A percentile compares a stretch with the other conserved stretches of the same genome.
Evolutionary conservation across 2,797 vertebrate genomes (phyloP).

Genomic region (Oreochromis grahami): DNA sequence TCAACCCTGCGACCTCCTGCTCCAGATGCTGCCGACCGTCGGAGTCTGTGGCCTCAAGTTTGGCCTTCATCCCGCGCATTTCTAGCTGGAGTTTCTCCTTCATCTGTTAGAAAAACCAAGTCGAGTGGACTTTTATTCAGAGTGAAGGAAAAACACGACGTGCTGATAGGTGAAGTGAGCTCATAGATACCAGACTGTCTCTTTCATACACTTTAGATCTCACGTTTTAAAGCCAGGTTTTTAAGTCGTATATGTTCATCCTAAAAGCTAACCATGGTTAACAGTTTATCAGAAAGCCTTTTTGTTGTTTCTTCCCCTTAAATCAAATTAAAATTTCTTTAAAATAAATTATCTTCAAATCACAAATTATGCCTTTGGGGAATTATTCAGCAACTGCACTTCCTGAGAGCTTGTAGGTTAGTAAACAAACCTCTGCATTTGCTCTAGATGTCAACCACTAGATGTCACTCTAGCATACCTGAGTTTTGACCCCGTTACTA

Average conservation of each 20-base stretch:
- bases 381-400: neutral
- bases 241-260: neutral
- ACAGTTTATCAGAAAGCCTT: neutral
- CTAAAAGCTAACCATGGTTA: neutral
- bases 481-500: neutral
- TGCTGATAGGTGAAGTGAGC: neutral
- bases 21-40: constrained; percentile 17
- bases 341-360: neutral
- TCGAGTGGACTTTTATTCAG: neutral
- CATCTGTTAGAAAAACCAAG: constrained; percentile 17
- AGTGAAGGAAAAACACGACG: neutral
- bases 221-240: neutral
- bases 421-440: neutral
- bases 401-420: neutral
- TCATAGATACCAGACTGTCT: neutral
- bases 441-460: neutral
- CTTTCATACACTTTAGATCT: neutral
- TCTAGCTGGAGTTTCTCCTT: constrained; percentile 29
- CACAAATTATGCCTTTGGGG: neutral
- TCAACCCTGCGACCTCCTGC: constrained; percentile 15
- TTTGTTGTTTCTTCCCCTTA: neutral
- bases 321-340: neutral
- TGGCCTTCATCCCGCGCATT: constrained; percentile 16
- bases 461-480: neutral
- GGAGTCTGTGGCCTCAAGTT: neutral